These are phyloP conservation scores for Microplitis deprimator DNA, from an alignment of 2,888 invertebrate genomes.

Conservation along the genomic window DNA sequence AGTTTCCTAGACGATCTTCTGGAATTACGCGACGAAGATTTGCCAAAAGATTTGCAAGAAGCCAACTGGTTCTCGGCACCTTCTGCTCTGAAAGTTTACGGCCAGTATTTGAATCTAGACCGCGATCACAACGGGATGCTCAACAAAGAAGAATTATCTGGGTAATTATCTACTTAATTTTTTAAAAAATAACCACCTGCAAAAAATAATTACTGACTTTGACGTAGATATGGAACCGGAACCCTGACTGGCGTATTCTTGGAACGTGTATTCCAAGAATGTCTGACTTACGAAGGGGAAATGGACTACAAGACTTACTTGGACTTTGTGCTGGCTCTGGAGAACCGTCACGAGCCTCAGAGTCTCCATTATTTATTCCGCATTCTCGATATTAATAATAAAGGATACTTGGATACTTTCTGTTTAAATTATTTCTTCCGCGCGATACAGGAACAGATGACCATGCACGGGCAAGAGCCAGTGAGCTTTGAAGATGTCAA, in stretches of 20 bases:
- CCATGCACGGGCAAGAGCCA: constrained; percentile 88
- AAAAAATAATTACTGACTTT: not conserved
- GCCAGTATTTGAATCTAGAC: constrained; percentile 94
- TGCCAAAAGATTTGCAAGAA: constrained; percentile 87
- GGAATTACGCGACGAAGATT: constrained; percentile 87
- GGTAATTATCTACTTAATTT: constrained; percentile 71
- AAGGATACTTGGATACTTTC: constrained; percentile 91
- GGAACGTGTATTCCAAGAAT: constrained; percentile 94
- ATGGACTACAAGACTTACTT: constrained; percentile 98
- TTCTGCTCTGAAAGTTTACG: constrained; percentile 91
- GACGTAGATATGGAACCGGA: constrained; percentile 86
- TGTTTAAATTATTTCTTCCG: constrained; percentile 94
- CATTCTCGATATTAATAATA: constrained; percentile 90
- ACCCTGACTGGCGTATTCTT: constrained; percentile 92
- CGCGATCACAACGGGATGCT: constrained; percentile 97
- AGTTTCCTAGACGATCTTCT: constrained; percentile 93
- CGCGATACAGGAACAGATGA: constrained; percentile 93
- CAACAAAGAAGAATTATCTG: constrained; percentile 89
- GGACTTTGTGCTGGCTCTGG: constrained; percentile 93
- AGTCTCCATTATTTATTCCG: constrained; percentile 92
- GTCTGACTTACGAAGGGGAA: constrained; percentile 93
- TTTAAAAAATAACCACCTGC: not conserved
- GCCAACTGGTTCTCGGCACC: constrained; percentile 94
- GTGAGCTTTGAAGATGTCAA: constrained; percentile 95
- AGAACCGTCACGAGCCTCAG: constrained; percentile 92